Conservation (phyloP, 35 echinoderm and acorn worm species). For the Chiridota heheva region DNA sequence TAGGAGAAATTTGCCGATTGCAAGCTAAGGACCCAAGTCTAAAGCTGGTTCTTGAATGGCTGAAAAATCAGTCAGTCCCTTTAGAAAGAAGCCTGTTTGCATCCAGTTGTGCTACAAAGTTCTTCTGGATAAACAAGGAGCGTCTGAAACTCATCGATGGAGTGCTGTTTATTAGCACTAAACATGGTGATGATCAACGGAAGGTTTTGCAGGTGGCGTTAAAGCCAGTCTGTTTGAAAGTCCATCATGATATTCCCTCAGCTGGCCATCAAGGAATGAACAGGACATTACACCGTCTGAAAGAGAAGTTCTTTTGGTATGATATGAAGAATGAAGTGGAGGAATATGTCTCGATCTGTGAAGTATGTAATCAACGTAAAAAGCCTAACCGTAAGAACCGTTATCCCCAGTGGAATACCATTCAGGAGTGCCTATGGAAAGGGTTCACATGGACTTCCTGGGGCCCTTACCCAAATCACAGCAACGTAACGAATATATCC, state of each 20-base stretch:
- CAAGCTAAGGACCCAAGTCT: too few species aligned
- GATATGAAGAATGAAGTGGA: constrained; percentile 31
- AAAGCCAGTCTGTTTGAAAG: neutral
- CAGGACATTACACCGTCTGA: neutral
- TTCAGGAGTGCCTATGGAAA: constrained; percentile 51
- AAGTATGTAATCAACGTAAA: constrained; percentile 39
- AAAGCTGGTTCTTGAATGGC: too few species aligned
- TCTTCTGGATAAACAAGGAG: neutral
- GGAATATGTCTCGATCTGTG: constrained; percentile 19
- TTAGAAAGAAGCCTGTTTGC: too few species aligned
- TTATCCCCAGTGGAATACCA: constrained; percentile 28
- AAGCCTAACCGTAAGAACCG: constrained; percentile 7
- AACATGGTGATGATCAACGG: neutral
- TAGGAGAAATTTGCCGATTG: too few species aligned
- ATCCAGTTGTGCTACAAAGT: too few species aligned
- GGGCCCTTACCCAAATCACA: constrained; percentile 43
- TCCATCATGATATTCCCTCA: neutral
- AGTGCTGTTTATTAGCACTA: neutral
- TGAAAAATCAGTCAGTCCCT: too few species aligned
- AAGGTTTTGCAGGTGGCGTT: neutral
- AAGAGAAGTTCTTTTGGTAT: constrained; percentile 39
- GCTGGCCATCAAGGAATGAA: constrained; percentile 17
- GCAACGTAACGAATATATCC: constrained; percentile 47
- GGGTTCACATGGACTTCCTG: constrained; percentile 46
- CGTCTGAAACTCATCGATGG: neutral